phyloP scores from a whole-genome alignment of 2,888 invertebrate species.

The Agrenia bidenticulata region DNA sequence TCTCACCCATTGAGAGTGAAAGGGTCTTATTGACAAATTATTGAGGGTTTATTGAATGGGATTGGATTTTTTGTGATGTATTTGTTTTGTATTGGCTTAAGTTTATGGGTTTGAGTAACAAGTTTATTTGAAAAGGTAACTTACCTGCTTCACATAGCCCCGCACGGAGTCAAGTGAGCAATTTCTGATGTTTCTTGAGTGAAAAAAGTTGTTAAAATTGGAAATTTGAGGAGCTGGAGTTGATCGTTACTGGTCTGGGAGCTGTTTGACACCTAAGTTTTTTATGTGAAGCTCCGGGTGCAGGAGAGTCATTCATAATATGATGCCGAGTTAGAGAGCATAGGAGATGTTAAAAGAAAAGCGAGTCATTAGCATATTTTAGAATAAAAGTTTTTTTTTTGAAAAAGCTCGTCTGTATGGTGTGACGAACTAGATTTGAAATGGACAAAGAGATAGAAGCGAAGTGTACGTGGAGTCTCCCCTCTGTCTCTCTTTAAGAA shows the following conservation, averaged over 20 bases:
- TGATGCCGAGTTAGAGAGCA: too few species aligned
- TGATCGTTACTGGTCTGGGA: too few species aligned
- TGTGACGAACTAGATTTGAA: conserved; percentile 18
- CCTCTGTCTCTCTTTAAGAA: conserved; percentile 10
- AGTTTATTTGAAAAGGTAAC: conserved; percentile 16
- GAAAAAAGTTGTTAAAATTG: too few species aligned
- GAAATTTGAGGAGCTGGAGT: too few species aligned
- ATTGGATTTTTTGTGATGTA: conserved; percentile 8
- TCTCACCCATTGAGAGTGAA: background rate
- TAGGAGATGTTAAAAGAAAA: too few species aligned
- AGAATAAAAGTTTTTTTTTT: conserved; percentile 11
- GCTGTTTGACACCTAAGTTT: too few species aligned
- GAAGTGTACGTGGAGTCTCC: background rate
- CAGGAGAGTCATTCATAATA: too few species aligned
- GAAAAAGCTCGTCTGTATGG: conserved; percentile 11
- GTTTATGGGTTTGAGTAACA: conserved; percentile 11
- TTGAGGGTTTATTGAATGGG: conserved; percentile 15
- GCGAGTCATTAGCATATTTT: conserved; percentile 16
- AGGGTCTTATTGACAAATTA: conserved; percentile 21
- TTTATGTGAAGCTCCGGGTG: too few species aligned
- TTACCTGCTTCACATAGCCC: conserved; percentile 11
- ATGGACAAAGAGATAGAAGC: conserved; percentile 13
- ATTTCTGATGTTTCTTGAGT: too few species aligned
- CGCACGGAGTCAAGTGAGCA: conserved; percentile 13
- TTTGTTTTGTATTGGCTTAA: conserved; percentile 6